Evolutionary conservation across 2,113 vertebrate genomes (phyloP).

Genomic region (Heteronetta atricapilla): DNA sequence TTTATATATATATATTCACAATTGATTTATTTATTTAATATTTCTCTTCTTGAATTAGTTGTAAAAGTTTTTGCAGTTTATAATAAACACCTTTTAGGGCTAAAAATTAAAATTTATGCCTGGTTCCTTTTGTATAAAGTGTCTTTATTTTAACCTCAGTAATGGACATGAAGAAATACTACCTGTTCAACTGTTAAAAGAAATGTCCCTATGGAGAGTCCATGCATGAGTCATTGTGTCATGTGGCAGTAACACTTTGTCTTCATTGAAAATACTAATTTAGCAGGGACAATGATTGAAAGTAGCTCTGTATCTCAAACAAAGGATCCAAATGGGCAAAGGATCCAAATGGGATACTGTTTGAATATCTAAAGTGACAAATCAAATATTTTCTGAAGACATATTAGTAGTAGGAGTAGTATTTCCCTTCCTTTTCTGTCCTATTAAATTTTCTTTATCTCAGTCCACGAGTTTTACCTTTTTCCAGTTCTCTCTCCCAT

Average conservation of each 20-base stretch:
- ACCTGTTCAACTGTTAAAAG: neutral
- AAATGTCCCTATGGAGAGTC: neutral
- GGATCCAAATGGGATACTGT: neutral
- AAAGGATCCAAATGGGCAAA: neutral
- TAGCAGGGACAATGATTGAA: neutral
- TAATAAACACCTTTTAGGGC: neutral
- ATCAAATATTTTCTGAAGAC: neutral
- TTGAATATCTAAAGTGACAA: neutral
- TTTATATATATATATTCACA: neutral
- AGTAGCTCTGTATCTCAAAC: neutral
- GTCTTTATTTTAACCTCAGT: neutral
- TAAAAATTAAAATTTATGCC: slow-evolving; percentile 26
- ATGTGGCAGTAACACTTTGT: neutral
- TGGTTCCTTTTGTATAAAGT: neutral
- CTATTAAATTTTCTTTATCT: neutral
- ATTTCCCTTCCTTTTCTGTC: neutral
- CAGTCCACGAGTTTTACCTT: neutral
- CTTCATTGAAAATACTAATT: neutral
- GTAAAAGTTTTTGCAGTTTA: neutral
- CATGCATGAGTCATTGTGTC: neutral
- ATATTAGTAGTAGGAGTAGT: neutral
- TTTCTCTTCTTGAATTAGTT: neutral
- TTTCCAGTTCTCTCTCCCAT: neutral
- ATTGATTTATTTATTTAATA: neutral
- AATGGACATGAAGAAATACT: neutral